These are phyloP conservation scores for Zapornia atra DNA, from an alignment of 2,113 vertebrate genomes.

Conservation along the genomic window DNA sequence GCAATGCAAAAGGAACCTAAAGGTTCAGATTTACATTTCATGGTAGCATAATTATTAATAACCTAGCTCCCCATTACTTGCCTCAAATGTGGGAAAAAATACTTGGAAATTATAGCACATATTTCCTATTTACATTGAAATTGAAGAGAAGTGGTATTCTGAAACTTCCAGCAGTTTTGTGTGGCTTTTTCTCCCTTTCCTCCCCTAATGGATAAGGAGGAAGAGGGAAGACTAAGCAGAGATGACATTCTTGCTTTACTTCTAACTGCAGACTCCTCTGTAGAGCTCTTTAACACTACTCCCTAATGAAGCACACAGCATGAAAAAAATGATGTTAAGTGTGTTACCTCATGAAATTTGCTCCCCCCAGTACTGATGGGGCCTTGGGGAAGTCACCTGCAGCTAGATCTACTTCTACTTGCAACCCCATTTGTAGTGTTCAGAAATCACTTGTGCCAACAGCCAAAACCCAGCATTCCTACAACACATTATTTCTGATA, in stretches of 20 bases:
- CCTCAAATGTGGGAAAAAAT: constrained; percentile 18
- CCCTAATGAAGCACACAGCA: background rate
- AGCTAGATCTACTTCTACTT: background rate
- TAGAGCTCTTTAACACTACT: background rate
- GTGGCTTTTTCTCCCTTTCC: background rate
- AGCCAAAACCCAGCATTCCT: background rate
- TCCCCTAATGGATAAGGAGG: background rate
- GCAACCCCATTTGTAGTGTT: background rate
- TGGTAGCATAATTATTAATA: constrained; percentile 45
- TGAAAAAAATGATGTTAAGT: background rate
- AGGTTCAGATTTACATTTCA: constrained; percentile 32
- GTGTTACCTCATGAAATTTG: background rate
- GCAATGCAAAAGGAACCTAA: constrained; percentile 23
- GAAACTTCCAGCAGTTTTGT: background rate
- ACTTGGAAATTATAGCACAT: background rate
- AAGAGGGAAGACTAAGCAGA: background rate
- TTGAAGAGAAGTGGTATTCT: background rate
- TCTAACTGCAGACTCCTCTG: background rate
- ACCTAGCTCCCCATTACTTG: constrained; percentile 19
- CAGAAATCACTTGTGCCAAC: background rate
- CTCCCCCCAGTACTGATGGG: background rate
- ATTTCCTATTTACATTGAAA: background rate
- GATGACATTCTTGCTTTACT: background rate
- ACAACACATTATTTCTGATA: background rate
- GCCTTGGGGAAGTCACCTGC: background rate